phyloP scores from a whole-genome alignment of 2,888 invertebrate species.

The Leucania comma region DNA sequence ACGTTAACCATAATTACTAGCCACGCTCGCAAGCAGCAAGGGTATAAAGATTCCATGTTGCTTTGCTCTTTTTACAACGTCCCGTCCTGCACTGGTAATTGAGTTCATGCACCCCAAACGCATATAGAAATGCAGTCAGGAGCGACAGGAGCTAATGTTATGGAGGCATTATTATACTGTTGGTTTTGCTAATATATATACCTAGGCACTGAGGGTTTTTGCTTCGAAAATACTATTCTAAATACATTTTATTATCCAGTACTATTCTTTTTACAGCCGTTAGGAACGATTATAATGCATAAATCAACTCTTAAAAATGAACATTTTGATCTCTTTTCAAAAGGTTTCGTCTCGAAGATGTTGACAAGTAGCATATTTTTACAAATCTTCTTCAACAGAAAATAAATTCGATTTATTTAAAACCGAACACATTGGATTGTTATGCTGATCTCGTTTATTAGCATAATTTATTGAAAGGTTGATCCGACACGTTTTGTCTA shows the following conservation, averaged over 20 bases:
- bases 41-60: slow-evolving; percentile 44
- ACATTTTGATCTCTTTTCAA: too few species aligned
- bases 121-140: slow-evolving; percentile 30
- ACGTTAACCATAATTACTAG: slow-evolving; percentile 52
- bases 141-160: slow-evolving; percentile 31
- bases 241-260: too few species aligned
- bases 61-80: slow-evolving; percentile 56
- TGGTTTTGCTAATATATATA: neutral
- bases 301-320: too few species aligned
- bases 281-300: too few species aligned
- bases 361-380: neutral
- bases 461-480: slow-evolving; percentile 44
- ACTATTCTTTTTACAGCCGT: too few species aligned
- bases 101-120: slow-evolving; percentile 63
- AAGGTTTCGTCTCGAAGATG: too few species aligned
- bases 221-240: neutral
- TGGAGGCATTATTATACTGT: slow-evolving; percentile 6
- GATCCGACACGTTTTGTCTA: slow-evolving; percentile 1
- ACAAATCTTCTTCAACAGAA: neutral
- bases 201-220: neutral
- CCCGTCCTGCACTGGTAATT: slow-evolving; percentile 56
- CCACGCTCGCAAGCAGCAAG: slow-evolving; percentile 35
- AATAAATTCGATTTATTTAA: slow-evolving; percentile 9
- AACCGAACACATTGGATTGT: slow-evolving; percentile 11
- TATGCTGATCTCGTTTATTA: slow-evolving; percentile 38